Percentiles rank a stretch among this genome's conserved stretches.
Conservation (phyloP, 2,888 invertebrate species). For the Noctua janthe region DNA sequence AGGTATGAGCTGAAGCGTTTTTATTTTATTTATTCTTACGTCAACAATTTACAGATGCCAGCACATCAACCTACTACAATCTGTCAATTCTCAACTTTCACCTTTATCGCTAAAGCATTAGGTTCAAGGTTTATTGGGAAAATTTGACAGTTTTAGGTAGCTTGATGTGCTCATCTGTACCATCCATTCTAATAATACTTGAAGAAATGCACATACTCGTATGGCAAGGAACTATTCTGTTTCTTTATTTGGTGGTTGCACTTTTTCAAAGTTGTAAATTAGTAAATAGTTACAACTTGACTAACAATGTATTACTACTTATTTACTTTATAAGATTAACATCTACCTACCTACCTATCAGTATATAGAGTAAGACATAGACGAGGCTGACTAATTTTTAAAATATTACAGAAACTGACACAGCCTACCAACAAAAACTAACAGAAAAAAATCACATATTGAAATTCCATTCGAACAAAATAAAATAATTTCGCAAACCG, state of each 20-base stretch:
- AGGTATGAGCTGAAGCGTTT: slow-evolving; percentile 64
- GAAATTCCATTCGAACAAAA: neutral
- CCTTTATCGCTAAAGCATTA: no score
- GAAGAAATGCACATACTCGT: neutral
- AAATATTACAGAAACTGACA: neutral
- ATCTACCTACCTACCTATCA: neutral
- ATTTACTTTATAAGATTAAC: neutral
- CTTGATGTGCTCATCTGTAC: neutral
- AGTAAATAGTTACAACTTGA: neutral
- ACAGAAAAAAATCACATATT: neutral
- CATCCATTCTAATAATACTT: neutral
- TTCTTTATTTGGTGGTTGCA: neutral
- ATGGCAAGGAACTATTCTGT: neutral
- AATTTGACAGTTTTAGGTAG: no score
- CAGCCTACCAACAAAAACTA: no score
- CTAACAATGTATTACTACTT: neutral
- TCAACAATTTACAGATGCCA: no score
- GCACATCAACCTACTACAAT: no score
- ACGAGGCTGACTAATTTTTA: neutral
- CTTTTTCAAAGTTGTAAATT: neutral
- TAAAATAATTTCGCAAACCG: slow-evolving; percentile 6
- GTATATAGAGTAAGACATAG: neutral
- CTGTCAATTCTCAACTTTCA: no score
- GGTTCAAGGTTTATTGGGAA: no score
- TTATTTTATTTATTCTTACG: neutral